Evolutionary conservation across 2,113 vertebrate genomes (phyloP), one percentile per base, ranked within the genome.

Genomic region (Phalacrocorax carbo): DNA sequence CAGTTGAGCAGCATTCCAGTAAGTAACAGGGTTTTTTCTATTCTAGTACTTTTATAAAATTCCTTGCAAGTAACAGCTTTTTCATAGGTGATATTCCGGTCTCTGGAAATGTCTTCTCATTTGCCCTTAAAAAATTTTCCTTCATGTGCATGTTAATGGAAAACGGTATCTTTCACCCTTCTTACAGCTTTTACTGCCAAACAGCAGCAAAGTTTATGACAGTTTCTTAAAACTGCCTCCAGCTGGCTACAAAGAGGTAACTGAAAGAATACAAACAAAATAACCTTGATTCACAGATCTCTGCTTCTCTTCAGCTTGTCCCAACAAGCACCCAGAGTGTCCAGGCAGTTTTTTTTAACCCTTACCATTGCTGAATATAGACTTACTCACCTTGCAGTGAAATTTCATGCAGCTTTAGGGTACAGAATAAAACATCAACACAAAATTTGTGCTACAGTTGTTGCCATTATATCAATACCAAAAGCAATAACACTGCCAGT

Each of bases 301-400:
- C 69, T 97, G 80, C 81, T 94, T 77, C 93, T 93, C 83, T 54
- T 94, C 88, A 88, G 49, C 86, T 92, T 80, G 60, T 46, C 64
- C 86, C 68, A 60, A 83, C 72, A 83, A 38, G 72, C 27, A 76
- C 22, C 6, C 14, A 3, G 68, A 49, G 38, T 40, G 42, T 83
- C 60, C n/a, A 69, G 54, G 34, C 25, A 40, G 34, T 54, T 72
- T 30, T 38, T 79, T 80, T 93, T 90, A 94, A 92, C 68, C 49
- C 68, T 61, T 60, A 32, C n/a, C 14, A 15, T 14, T 66, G 75
- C 73, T 72, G 71, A 83, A 65, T 25, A 38, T 65, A 48, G 57
- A 68, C 10, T 6, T 27, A 17, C 8, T 34, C 26, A 10, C 69
- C 80, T 69, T 46, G 27, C 57, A 68, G 23, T 32, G 42, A 38